phyloP scores from a whole-genome alignment of 2,113 vertebrate genomes.

The Hypocryptadius cinnamomeus region DNA sequence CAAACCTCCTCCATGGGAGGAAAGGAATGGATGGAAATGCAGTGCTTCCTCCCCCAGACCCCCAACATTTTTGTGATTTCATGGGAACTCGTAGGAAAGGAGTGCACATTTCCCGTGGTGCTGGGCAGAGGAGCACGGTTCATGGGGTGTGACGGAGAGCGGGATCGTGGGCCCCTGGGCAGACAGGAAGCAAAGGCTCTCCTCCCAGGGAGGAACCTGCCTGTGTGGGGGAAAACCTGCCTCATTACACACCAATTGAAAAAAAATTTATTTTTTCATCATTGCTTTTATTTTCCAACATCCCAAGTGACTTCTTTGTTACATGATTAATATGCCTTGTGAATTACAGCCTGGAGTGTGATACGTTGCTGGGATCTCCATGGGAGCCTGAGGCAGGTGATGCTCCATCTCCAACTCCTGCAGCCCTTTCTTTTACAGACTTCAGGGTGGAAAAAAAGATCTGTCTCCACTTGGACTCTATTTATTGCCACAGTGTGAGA shows the following conservation, averaged over 20 bases:
- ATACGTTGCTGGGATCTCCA: not conserved
- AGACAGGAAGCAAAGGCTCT: not conserved
- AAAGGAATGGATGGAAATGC: not conserved
- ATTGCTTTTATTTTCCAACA: not conserved
- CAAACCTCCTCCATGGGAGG: not conserved
- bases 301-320: not conserved
- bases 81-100: conserved; percentile 15
- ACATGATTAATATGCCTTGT: not conserved
- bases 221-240: not conserved
- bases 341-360: not conserved
- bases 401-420: not conserved
- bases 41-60: not conserved
- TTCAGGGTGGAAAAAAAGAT: not conserved
- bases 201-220: not conserved
- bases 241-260: not conserved
- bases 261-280: not conserved
- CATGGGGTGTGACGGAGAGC: not conserved
- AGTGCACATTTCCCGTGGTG: not conserved
- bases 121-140: not conserved
- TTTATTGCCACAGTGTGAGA: conserved; percentile 41
- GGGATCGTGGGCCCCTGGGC: not conserved
- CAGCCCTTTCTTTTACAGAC: not conserved
- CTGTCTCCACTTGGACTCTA: not conserved
- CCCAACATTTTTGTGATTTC: conserved; percentile 36
- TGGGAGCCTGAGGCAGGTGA: not conserved